Evolutionary conservation across 2,888 invertebrate genomes (phyloP).

Genomic region (Pammene fasciana): DNA sequence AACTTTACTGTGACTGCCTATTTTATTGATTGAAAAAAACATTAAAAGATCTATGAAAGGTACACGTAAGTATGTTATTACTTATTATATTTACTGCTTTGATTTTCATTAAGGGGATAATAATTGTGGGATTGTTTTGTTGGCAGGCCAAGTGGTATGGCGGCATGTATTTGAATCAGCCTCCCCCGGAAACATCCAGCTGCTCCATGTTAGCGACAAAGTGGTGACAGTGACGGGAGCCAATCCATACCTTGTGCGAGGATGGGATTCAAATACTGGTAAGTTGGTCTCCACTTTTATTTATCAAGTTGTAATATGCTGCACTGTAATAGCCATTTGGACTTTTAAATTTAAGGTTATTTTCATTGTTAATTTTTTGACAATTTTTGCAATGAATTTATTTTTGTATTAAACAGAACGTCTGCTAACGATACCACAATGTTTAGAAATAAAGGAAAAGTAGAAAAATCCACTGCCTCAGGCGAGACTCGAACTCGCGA

Average conservation of each 20-base stretch:
- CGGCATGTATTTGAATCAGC: slow-evolving; percentile 89
- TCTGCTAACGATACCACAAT: too few relatives aligned
- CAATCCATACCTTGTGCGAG: slow-evolving; percentile 88
- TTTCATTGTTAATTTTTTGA: too few relatives aligned
- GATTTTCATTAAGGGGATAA: not conserved
- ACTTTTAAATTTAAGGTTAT: not conserved
- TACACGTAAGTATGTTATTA: not conserved
- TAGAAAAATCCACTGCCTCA: too few relatives aligned
- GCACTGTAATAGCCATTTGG: too few relatives aligned
- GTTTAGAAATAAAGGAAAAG: too few relatives aligned
- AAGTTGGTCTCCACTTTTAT: slow-evolving; percentile 13
- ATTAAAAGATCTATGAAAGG: not conserved
- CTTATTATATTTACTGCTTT: not conserved
- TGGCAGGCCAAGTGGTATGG: slow-evolving; percentile 90
- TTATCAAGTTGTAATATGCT: not conserved
- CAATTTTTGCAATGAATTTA: too few relatives aligned
- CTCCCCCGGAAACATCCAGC: slow-evolving; percentile 85
- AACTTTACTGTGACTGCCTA: too few relatives aligned
- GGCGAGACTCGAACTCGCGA: too few relatives aligned
- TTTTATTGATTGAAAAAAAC: not conserved
- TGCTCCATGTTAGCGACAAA: slow-evolving; percentile 85
- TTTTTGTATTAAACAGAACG: too few relatives aligned
- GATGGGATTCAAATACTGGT: slow-evolving; percentile 91
- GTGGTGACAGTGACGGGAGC: slow-evolving; percentile 90
- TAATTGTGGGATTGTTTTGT: not conserved